Base-by-base conservation (phyloP, 2,113 vertebrate genomes). In the Hyla sarda region DNA sequence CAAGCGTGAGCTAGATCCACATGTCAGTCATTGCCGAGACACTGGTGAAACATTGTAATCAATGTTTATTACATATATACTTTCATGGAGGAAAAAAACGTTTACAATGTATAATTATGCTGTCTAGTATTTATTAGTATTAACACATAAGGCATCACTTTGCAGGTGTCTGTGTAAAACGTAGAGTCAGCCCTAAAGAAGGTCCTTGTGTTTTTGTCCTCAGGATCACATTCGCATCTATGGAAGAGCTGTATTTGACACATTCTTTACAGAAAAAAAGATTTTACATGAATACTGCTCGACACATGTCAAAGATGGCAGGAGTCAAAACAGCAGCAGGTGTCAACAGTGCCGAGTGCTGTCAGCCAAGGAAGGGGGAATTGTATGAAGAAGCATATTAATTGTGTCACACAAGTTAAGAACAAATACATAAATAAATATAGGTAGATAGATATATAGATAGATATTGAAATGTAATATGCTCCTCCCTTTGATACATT, bases 21-120 rank as follows among this genome's bases (percentile, higher is more conserved):
- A 58, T 84, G 82, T 72, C 82, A 84, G 71, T 84, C 69, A 84
- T 75, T 56, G 16, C 23, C n/a, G 23, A 75, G 52, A 84, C 82
- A 74, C 81, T 72, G 65, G 50, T 50, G 81, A 69, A 82, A 72
- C 82, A 84, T 75, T 84, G 69, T 84, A 21, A 73, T 84, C 71
- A 62, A 84, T 84, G 82, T 84, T 84, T 84, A 84, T 84, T 84
- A 47, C 82, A 62, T 75, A 41, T 58, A 84, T 84, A 60, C 52
- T 17, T 75, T n/a, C 48, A 41, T 41, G 67, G 67, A 71, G 67
- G 50, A 14, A 60, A n/a, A 41, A 84, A 62, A 84, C 60, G 82
- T 74, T 74, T 60, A 60, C 32, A 75, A 58, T 73, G 71, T 84
- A 75, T 83, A 84, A 75, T 84, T 84, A 75, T 41, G 54, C 37